Evolutionary conservation across 2,113 vertebrate species (phyloP).

Genomic region (Bubalus kerabau): DNA sequence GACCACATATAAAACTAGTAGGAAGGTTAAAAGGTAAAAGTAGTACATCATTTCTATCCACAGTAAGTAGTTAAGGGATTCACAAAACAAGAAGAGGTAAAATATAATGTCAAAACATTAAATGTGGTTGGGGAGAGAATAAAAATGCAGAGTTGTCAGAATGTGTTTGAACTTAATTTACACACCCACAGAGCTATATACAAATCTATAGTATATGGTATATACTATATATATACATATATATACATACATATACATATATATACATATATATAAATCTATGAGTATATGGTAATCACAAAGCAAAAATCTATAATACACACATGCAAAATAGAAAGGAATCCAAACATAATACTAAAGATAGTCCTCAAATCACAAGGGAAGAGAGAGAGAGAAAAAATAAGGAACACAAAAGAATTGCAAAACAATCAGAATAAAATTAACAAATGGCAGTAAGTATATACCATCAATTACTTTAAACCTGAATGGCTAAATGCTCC

Average conservation of each 20-base stretch:
- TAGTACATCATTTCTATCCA: not conserved
- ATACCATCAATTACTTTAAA: not conserved
- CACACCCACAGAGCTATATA: not conserved
- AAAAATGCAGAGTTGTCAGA: not conserved
- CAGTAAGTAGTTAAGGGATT: not conserved
- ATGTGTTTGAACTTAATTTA: not conserved
- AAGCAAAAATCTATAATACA: not conserved
- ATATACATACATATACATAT: too few relatives aligned
- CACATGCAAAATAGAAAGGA: not conserved
- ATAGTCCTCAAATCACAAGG: not conserved
- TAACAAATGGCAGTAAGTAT: not conserved
- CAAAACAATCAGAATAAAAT: not conserved
- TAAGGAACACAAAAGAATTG: not conserved
- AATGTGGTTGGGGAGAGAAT: not conserved
- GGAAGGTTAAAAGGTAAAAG: not conserved
- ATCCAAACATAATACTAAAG: not conserved
- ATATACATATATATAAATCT: too few relatives aligned
- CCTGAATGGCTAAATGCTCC: not conserved
- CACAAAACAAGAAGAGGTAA: not conserved
- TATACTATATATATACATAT: too few relatives aligned
- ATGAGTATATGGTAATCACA: not conserved
- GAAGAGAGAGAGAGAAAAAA: not conserved
- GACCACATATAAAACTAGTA: not conserved
- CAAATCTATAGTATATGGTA: not conserved
- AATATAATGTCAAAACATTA: not conserved